Conservation (phyloP, 1,140 invertebrate species). For the Stenopsyche tienmushanensis region DNA sequence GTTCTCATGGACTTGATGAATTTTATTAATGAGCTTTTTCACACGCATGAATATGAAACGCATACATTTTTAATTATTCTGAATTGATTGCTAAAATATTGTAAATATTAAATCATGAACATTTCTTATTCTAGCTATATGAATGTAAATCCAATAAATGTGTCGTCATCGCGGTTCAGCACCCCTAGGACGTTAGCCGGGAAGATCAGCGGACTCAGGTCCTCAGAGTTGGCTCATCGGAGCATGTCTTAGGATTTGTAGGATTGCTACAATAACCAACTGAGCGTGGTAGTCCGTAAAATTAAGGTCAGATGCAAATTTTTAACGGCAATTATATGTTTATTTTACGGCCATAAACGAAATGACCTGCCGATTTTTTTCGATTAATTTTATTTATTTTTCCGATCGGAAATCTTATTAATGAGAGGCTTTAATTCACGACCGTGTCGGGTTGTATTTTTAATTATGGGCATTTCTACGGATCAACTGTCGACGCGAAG, state of each 20-base stretch:
- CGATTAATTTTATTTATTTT: constrained; percentile 1
- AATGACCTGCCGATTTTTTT: constrained; percentile 17
- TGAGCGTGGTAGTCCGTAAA: constrained; percentile 30
- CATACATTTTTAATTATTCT: too few relatives aligned
- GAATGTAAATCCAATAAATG: too few relatives aligned
- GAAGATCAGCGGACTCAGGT: too few relatives aligned
- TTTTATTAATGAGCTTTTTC: too few relatives aligned
- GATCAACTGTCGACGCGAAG: constrained; percentile 2
- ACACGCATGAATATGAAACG: too few relatives aligned
- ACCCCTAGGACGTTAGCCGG: too few relatives aligned
- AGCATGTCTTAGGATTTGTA: constrained; percentile 19
- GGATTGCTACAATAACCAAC: constrained; percentile 11
- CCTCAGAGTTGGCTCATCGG: constrained; percentile 5
- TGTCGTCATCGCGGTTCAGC: too few relatives aligned
- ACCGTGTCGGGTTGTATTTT: constrained; percentile 11
- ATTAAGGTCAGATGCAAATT: constrained; percentile 30
- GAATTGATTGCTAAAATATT: too few relatives aligned
- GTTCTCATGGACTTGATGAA: too few relatives aligned
- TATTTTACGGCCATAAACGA: constrained; percentile 19
- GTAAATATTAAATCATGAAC: too few relatives aligned
- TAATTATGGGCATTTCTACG: constrained; percentile 12
- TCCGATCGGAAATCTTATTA: constrained; percentile 13
- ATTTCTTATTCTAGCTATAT: too few relatives aligned
- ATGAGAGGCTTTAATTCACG: constrained; percentile 9
- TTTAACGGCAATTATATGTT: constrained; percentile 27